Evolutionary conservation across 2,797 vertebrate genomes (phyloP), one percentile per base, ranked within the genome.

Genomic region (Bucorvus abyssinicus): DNA sequence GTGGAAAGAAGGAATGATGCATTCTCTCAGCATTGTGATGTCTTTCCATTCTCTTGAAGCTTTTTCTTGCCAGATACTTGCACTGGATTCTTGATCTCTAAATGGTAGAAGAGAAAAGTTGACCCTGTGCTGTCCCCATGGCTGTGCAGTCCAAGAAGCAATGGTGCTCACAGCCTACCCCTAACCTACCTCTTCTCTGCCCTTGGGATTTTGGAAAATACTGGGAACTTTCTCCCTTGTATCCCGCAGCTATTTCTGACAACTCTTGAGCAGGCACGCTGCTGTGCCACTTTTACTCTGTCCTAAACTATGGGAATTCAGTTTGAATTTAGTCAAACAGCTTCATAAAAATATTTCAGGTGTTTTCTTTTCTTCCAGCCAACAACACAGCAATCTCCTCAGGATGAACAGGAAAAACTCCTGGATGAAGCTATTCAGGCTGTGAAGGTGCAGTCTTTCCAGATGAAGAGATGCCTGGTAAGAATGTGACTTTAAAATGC

Each of bases 391-490:
- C 99, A 99, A 65, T 99, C 99, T 69, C 99, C 99, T 63, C 99
- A 99, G 97, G 99, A 99, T 87, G 99, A 99, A 78, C 99, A 99
- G 98, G 99, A 99, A 96, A 99, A 99, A 95, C 99, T 99, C 93
- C 97, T 99, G 80, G 99, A 99, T 98, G 99, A 99, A 98, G 99
- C 99, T 9, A 98, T 99, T 91, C 99, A 99, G 97, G 99, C 99
- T 59, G 99, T 99, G 57, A 99, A 99, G 97, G 99, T 99, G 91
- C 99, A 99, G 97, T 99, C 99, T 0, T 99, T 99, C 97, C 99
- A 99, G 96, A 99, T 99, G 99, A 99, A 99, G 94, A 98, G 99
- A 96, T 99, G 99, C 89, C 97, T 99, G 99, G 99, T 99, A 98
- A 98, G 98, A 71, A 47, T n/a, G 7, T 53, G 18, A 36, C 57